These are phyloP conservation scores for Dasysyrphus albostriatus DNA, from an alignment of 2,888 invertebrate genomes.

Conservation along the genomic window DNA sequence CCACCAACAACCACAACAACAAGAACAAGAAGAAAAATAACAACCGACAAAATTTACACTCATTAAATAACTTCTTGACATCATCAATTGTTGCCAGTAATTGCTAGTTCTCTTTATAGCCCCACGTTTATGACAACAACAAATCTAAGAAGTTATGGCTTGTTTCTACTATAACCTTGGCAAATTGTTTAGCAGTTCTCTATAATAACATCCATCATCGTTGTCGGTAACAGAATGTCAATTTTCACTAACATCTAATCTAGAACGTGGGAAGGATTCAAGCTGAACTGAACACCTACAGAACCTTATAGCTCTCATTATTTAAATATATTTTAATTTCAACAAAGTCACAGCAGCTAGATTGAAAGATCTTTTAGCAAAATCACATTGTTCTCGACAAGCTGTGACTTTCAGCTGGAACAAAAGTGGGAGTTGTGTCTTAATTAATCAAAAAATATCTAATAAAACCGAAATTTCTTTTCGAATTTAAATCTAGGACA, in stretches of 20 bases:
- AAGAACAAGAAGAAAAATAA: not conserved
- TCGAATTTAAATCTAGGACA: conserved; percentile 4
- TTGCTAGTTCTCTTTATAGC: conserved; percentile 21
- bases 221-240: conserved; percentile 24
- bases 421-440: conserved; percentile 16
- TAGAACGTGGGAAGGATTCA: conserved; percentile 71
- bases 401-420: not conserved
- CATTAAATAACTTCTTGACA: conserved; percentile 65
- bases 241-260: conserved; percentile 32
- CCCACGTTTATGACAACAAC: conserved; percentile 13
- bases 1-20: not conserved
- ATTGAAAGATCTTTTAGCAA: conserved; percentile 24
- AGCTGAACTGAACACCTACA: conserved; percentile 47
- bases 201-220: not conserved
- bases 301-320: conserved; percentile 4
- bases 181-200: conserved; percentile 23
- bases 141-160: conserved; percentile 25
- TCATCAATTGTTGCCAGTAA: conserved; percentile 61
- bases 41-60: conserved; percentile 61
- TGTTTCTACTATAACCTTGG: conserved; percentile 48
- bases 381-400: not conserved
- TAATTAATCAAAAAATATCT: not conserved
- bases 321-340: conserved; percentile 35
- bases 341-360: conserved; percentile 47
- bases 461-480: not conserved